Percentiles rank a stretch among this genome's conserved stretches.
Evolutionary conservation across 2,888 invertebrate species (phyloP).

Genomic region (Melinopterus prodromus): DNA sequence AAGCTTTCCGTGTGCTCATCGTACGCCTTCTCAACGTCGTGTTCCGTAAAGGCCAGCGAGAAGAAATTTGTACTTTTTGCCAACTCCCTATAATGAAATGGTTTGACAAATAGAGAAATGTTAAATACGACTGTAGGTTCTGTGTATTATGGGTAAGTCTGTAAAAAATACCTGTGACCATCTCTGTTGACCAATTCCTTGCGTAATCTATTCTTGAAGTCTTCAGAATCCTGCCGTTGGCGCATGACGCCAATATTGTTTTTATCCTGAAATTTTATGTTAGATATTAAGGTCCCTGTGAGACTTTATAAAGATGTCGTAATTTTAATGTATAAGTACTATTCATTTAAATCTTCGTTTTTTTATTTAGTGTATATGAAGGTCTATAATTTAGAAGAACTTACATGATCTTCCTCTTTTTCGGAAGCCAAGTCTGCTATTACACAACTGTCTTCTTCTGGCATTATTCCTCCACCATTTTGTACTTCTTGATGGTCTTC

Average conservation of each 20-base stretch:
- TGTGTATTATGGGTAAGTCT: too few relatives aligned
- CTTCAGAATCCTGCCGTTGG: constrained; percentile 76
- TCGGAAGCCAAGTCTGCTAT: constrained; percentile 60
- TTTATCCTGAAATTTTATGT: constrained; percentile 40
- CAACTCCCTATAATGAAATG: constrained; percentile 64
- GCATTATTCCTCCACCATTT: constrained; percentile 60
- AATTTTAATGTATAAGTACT: not conserved
- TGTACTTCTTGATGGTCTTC: constrained; percentile 57
- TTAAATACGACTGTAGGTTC: too few relatives aligned
- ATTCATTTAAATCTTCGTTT: not conserved
- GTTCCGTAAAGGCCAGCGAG: constrained; percentile 72
- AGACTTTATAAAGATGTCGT: not conserved
- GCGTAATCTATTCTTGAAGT: constrained; percentile 80
- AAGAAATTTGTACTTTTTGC: constrained; percentile 72
- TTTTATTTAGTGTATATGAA: not conserved
- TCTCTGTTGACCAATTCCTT: constrained; percentile 87
- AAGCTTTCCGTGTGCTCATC: constrained; percentile 71
- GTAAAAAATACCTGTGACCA: constrained; percentile 72
- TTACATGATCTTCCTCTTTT: constrained; percentile 53
- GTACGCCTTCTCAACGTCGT: constrained; percentile 72
- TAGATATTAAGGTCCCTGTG: not conserved
- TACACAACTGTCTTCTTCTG: constrained; percentile 60
- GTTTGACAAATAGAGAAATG: not conserved
- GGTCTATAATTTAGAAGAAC: not conserved
- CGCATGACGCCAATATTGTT: constrained; percentile 55